Percentiles rank a stretch among this genome's conserved stretches.
Conservation (phyloP, 2,113 vertebrate genomes). For the Ovis aries region ARS-UI_Ramb_v3.0 NC_056070.1:56654501-56655000, state of each 20-base stretch:
- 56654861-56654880: not conserved
- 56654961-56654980: not conserved
- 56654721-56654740: not conserved
- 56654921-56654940: not conserved
- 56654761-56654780: accelerated
- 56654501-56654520: not conserved
- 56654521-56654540: slow-evolving; percentile 1
- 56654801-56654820: not conserved
- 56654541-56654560: slow-evolving; percentile 29
- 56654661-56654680: slow-evolving; percentile 50
- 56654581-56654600: slow-evolving; percentile 48
- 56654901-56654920: slow-evolving; percentile 8
- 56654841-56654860: not conserved
- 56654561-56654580: slow-evolving; percentile 48
- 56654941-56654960: not conserved
- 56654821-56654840: not conserved
- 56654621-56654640: slow-evolving; percentile 33
- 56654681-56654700: slow-evolving; percentile 8
- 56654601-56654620: slow-evolving; percentile 62
- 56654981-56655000: not conserved
- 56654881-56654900: not conserved
- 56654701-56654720: slow-evolving; percentile 39
- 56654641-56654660: slow-evolving; percentile 38
- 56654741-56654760: slow-evolving; percentile 27
- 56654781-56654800: not conserved